Conservation (phyloP, 2,888 invertebrate genomes). For the Drosophila barbarae region DNA sequence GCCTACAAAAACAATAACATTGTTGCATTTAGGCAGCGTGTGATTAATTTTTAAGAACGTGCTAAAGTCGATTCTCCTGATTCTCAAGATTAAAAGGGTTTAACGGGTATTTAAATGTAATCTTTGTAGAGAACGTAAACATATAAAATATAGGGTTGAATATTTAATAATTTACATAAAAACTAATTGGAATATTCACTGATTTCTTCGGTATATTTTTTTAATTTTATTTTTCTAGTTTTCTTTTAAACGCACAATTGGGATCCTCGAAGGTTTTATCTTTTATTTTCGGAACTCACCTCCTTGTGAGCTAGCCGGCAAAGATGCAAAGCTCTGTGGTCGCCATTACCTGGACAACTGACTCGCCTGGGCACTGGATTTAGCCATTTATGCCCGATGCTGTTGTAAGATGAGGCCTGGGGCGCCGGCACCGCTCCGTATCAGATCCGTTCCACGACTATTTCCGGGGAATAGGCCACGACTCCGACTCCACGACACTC, state of each 20-base stretch:
- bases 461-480: neutral
- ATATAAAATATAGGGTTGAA: neutral
- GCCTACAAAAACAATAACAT: too few species aligned
- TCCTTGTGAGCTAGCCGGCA: neutral
- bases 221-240: neutral
- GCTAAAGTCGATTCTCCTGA: too few species aligned
- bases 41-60: too few species aligned
- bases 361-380: neutral
- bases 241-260: neutral
- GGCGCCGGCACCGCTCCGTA: neutral
- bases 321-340: neutral
- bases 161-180: neutral
- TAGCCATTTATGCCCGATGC: neutral
- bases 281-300: neutral
- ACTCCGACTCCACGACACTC: neutral
- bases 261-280: neutral
- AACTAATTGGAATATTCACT: too few species aligned
- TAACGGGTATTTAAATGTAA: too few species aligned
- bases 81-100: too few species aligned
- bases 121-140: neutral
- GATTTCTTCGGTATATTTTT: neutral
- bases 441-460: neutral
- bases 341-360: neutral
- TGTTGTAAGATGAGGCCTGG: neutral
- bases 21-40: too few species aligned